Evolutionary conservation across 2,888 invertebrate species (phyloP).

Genomic region (Mythimna lalbum): DNA sequence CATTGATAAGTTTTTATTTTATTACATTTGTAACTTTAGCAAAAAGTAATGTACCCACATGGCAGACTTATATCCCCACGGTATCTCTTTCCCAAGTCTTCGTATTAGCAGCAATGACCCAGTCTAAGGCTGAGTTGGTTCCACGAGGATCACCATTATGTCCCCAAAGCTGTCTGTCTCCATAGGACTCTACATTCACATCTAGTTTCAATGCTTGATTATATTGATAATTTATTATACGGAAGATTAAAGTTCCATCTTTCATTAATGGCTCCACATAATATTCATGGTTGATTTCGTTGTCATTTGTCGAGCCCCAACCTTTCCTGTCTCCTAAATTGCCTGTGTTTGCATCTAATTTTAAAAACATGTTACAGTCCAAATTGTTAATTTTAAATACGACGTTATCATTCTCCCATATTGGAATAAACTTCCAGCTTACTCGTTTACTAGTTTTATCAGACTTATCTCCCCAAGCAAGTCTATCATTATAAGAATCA

Average conservation of each 20-base stretch:
- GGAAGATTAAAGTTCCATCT: slow-evolving; percentile 64
- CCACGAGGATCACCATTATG: slow-evolving; percentile 51
- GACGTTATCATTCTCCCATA: slow-evolving; percentile 62
- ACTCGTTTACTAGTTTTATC: too few relatives aligned
- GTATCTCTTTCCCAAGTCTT: slow-evolving; percentile 13
- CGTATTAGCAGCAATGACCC: slow-evolving; percentile 39
- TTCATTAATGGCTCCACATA: slow-evolving; percentile 64
- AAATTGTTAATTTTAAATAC: slow-evolving; percentile 68
- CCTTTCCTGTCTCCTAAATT: slow-evolving; percentile 62
- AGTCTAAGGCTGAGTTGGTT: slow-evolving; percentile 27
- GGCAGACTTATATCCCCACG: not conserved
- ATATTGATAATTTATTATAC: slow-evolving; percentile 65
- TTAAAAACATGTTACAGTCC: slow-evolving; percentile 65
- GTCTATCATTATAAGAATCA: slow-evolving; percentile 55
- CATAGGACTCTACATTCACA: slow-evolving; percentile 36
- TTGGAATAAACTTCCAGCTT: slow-evolving; percentile 52
- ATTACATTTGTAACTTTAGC: not conserved
- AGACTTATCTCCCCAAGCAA: slow-evolving; percentile 63
- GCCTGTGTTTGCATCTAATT: slow-evolving; percentile 59
- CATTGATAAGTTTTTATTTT: too few relatives aligned
- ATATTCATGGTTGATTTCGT: slow-evolving; percentile 61
- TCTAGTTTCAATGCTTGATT: slow-evolving; percentile 66
- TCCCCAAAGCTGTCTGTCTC: slow-evolving; percentile 65
- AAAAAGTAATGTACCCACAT: not conserved
- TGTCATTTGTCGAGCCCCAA: slow-evolving; percentile 57